Evolutionary conservation across 2,888 invertebrate genomes (phyloP).

Genomic region (Sturmia bella): DNA sequence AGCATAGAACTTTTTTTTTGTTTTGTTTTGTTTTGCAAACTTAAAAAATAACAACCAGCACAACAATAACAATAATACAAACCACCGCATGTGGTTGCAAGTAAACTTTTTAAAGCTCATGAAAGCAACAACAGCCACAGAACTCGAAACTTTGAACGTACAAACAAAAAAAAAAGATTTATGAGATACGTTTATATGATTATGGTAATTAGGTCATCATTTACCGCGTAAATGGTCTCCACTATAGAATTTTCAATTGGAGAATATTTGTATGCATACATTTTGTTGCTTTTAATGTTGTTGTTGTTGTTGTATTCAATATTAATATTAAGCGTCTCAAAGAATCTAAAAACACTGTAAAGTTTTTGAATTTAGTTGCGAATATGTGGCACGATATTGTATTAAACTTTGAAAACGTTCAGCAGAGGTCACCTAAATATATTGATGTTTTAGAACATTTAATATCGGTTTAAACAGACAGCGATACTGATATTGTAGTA

Average conservation of each 20-base stretch:
- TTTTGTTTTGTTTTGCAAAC: too few relatives aligned
- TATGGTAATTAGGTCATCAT: conserved; percentile 78
- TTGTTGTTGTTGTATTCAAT: conserved; percentile 21
- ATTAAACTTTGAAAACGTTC: conserved; percentile 50
- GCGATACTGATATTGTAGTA: conserved; percentile 3
- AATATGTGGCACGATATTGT: conserved; percentile 63
- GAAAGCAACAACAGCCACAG: conserved; percentile 14
- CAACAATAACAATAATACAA: conserved; percentile 33
- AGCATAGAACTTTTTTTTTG: conserved; percentile 53
- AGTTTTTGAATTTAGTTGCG: conserved; percentile 17
- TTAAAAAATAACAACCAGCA: conserved; percentile 17
- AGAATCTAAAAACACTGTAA: conserved; percentile 9
- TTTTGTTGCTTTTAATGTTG: background rate
- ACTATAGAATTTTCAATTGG: conserved; percentile 50
- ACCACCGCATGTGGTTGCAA: conserved; percentile 63
- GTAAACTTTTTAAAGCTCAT: conserved; percentile 43
- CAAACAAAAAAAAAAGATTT: conserved; percentile 70
- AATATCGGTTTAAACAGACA: conserved; percentile 1
- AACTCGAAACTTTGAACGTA: conserved; percentile 35
- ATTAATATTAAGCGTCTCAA: conserved; percentile 49
- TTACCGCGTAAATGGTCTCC: conserved; percentile 71
- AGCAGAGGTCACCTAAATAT: conserved; percentile 62
- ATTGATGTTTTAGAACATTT: conserved; percentile 49
- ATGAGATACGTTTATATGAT: conserved; percentile 73
- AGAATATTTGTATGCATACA: conserved; percentile 36